phyloP scores from a whole-genome alignment of 2,888 invertebrate genomes.

The Girardia tigrina region DNA sequence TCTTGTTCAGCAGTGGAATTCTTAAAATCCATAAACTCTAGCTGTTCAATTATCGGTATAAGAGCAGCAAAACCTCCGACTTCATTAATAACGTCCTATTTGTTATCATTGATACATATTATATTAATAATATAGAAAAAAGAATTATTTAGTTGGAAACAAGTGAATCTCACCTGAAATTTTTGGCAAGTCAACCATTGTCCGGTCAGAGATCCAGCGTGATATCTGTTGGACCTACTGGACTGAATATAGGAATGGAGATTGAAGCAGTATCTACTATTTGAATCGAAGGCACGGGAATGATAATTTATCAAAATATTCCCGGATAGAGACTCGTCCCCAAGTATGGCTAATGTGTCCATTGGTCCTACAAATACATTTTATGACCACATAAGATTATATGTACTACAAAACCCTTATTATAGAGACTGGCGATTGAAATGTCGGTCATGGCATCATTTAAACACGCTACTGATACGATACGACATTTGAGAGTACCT shows the following conservation, averaged over 20 bases:
- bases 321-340: background rate
- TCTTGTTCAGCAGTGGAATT: background rate
- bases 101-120: too few species aligned
- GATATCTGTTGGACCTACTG: background rate
- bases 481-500: conserved; percentile 53
- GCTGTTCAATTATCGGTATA: conserved; percentile 55
- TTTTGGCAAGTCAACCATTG: background rate
- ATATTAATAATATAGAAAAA: too few species aligned
- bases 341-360: background rate
- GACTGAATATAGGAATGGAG: background rate
- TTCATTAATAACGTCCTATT: conserved; percentile 53
- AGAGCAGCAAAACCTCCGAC: conserved; percentile 57
- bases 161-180: background rate
- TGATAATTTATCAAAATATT: background rate
- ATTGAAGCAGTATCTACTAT: background rate
- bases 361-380: background rate
- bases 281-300: background rate
- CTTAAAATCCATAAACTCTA: conserved; percentile 37
- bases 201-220: background rate
- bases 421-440: background rate
- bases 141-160: too few species aligned
- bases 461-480: conserved; percentile 54
- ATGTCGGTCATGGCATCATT: conserved; percentile 49
- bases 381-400: background rate
- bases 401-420: background rate